These are phyloP conservation scores for Aphodius sticticus DNA, from an alignment of 2,888 invertebrate species.

Conservation along the genomic window DNA sequence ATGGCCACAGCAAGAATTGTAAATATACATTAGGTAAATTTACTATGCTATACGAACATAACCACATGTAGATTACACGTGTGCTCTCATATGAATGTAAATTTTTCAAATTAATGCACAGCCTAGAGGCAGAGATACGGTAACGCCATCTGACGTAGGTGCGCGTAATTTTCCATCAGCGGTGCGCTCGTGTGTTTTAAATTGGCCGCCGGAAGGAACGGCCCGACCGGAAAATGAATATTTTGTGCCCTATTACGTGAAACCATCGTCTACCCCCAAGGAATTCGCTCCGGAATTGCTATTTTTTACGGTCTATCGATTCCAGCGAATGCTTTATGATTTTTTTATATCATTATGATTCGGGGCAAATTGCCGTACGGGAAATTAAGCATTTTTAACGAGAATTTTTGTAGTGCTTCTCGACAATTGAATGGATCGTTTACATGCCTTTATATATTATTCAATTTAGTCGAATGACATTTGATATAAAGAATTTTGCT, in stretches of 20 bases:
- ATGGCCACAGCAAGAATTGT: no score
- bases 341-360: neutral
- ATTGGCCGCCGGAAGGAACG: constrained; percentile 4
- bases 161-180: neutral
- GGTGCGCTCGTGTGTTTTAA: neutral
- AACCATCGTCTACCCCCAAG: neutral
- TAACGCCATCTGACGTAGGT: neutral
- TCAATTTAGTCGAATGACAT: neutral
- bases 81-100: neutral
- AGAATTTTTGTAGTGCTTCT: neutral
- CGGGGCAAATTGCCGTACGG: neutral
- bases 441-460: neutral
- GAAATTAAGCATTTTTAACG: neutral
- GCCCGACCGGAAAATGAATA: neutral
- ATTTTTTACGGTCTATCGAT: neutral
- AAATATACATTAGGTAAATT: no score
- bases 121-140: neutral
- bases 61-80: neutral
- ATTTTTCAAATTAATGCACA: neutral
- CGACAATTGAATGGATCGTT: neutral
- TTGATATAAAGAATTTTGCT: neutral
- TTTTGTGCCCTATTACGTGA: neutral
- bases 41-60: no score
- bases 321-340: neutral
- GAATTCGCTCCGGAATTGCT: neutral